Evolutionary conservation across 2,113 vertebrate genomes (phyloP).

Genomic region (Gallinago undulata): DNA sequence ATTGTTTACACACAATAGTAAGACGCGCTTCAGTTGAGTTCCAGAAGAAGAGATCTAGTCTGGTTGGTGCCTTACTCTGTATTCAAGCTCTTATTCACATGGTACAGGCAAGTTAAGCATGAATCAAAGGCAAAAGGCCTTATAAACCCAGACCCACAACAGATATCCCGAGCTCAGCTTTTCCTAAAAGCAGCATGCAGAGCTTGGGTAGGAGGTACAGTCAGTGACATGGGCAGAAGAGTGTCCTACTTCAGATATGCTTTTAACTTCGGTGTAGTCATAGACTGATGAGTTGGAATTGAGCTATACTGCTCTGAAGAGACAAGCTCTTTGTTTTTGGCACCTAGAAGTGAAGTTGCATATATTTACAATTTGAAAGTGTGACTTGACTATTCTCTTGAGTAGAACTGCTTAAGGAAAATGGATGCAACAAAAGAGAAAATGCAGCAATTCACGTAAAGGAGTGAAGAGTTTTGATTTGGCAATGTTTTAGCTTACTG

Average conservation of each 20-base stretch:
- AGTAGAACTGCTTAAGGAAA: background rate
- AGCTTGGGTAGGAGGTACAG: background rate
- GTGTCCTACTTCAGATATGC: background rate
- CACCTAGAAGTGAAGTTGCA: background rate
- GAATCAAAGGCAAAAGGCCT: background rate
- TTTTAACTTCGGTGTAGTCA: background rate
- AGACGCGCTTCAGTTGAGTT: background rate
- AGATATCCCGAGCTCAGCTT: background rate
- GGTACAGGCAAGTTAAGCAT: background rate
- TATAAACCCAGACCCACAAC: background rate
- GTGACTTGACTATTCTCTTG: background rate
- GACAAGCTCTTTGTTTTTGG: background rate
- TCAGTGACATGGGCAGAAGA: accelerated
- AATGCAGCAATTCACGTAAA: background rate
- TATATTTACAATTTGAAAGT: background rate
- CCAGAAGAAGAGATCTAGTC: background rate
- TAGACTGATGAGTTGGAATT: background rate
- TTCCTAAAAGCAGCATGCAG: background rate
- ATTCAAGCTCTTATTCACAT: background rate
- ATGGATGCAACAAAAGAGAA: background rate
- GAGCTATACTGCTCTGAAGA: background rate
- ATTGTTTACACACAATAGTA: background rate
- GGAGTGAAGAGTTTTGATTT: background rate
- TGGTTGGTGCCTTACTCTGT: background rate
- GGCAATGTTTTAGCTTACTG: background rate